Evolutionary conservation across 2,797 vertebrate species (phyloP).

Genomic region (Cirrhinus molitorella): DNA sequence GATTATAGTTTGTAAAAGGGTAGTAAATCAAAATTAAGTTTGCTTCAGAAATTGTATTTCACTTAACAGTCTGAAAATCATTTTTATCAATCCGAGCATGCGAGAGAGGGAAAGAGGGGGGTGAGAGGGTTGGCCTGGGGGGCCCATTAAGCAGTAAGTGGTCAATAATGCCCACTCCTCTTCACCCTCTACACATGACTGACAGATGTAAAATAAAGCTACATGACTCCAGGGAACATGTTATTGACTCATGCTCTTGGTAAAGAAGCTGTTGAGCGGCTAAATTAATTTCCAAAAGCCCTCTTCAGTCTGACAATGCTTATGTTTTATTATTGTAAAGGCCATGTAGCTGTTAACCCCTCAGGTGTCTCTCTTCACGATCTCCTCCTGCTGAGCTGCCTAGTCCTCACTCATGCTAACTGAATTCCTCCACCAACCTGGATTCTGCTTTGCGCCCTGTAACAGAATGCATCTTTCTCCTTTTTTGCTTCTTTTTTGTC

Average conservation of each 20-base stretch:
- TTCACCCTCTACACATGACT: constrained; percentile 61
- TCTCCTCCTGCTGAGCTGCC: constrained; percentile 22
- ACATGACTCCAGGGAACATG: constrained; percentile 66
- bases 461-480: background rate
- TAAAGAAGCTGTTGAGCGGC: constrained; percentile 72
- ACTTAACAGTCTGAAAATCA: background rate
- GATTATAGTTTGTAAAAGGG: background rate
- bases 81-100: background rate
- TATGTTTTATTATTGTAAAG: constrained; percentile 51
- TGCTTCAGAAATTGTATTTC: background rate
- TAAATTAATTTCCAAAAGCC: constrained; percentile 82
- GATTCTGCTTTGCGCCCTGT: background rate
- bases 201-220: constrained; percentile 63
- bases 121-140: constrained; percentile 66
- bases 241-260: constrained; percentile 74
- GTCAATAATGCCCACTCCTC: constrained; percentile 76
- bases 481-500: constrained; percentile 24
- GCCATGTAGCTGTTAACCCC: constrained; percentile 51
- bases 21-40: background rate
- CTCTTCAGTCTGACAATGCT: constrained; percentile 73
- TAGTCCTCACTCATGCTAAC: background rate
- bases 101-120: constrained; percentile 45
- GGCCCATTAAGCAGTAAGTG: constrained; percentile 76
- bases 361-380: background rate
- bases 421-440: background rate